Percentiles rank a stretch among this genome's conserved stretches.
Conservation (phyloP, 2,888 invertebrate species). For the Nysson spinosus region DNA sequence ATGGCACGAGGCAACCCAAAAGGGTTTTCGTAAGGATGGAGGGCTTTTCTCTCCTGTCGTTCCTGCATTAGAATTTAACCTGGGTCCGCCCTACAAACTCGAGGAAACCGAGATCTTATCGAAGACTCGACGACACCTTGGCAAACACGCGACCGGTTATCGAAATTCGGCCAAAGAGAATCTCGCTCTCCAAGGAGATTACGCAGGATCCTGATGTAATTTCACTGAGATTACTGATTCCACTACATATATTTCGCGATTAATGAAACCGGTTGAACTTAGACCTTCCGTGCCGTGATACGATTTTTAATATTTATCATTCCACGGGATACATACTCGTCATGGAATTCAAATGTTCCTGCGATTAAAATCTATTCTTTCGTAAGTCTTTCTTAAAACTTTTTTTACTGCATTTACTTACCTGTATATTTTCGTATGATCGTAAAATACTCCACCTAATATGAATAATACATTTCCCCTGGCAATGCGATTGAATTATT, state of each 20-base stretch:
- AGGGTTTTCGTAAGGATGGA: conserved; percentile 35
- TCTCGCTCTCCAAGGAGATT: conserved; percentile 15
- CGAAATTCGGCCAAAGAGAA: conserved; percentile 48
- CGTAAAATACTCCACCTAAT: no score
- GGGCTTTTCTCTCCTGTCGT: conserved; percentile 1
- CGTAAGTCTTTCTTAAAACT: no score
- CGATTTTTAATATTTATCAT: no score
- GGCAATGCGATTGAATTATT: no score
- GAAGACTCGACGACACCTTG: conserved; percentile 37
- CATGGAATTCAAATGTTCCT: no score
- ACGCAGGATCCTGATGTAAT: conserved; percentile 11
- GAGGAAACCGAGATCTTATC: conserved; percentile 47
- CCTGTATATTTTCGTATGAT: no score
- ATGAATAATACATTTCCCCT: no score
- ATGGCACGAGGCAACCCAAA: conserved; percentile 47
- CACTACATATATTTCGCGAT: not conserved
- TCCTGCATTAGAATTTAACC: conserved; percentile 50
- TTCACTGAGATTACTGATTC: not conserved
- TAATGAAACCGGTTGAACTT: no score
- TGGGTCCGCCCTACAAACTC: conserved; percentile 29
- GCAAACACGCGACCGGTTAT: conserved; percentile 59
- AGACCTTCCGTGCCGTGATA: no score
- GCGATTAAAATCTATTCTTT: no score
- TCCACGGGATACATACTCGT: no score
- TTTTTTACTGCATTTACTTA: no score